phyloP scores from a whole-genome alignment of 2,797 vertebrate genomes.

The Cuculus canorus region DNA sequence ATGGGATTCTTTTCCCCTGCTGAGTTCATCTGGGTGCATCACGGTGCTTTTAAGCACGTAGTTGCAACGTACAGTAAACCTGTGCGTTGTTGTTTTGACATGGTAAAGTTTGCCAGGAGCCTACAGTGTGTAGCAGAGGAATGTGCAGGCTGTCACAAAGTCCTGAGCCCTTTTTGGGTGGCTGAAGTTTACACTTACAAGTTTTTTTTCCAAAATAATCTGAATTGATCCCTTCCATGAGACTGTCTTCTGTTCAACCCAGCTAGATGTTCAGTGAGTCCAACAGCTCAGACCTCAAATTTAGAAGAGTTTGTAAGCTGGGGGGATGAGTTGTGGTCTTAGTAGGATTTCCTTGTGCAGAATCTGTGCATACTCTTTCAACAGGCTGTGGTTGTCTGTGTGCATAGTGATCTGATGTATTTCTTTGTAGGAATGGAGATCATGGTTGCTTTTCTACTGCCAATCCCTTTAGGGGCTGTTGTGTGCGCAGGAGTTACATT shows the following conservation, averaged over 20 bases:
- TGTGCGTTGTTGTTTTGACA: background rate
- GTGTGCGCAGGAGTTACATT: background rate
- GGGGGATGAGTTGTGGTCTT: background rate
- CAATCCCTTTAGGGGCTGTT: background rate
- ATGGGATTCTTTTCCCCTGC: background rate
- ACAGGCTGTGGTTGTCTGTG: background rate
- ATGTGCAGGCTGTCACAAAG: background rate
- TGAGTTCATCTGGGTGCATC: background rate
- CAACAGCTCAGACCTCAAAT: background rate
- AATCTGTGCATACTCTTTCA: background rate
- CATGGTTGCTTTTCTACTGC: background rate
- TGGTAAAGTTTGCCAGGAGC: background rate
- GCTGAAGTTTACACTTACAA: background rate
- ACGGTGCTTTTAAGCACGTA: background rate
- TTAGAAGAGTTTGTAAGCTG: background rate
- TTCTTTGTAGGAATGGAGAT: background rate
- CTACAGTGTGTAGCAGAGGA: background rate
- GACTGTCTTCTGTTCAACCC: accelerated
- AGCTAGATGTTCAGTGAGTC: background rate
- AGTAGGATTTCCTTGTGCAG: background rate
- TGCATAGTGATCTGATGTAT: background rate
- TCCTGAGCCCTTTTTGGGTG: background rate
- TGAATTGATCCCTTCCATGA: background rate
- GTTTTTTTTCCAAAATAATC: background rate
- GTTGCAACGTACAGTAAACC: background rate